Evolutionary conservation across 2,888 invertebrate species (phyloP).

Genomic region (Carcina quercana): DNA sequence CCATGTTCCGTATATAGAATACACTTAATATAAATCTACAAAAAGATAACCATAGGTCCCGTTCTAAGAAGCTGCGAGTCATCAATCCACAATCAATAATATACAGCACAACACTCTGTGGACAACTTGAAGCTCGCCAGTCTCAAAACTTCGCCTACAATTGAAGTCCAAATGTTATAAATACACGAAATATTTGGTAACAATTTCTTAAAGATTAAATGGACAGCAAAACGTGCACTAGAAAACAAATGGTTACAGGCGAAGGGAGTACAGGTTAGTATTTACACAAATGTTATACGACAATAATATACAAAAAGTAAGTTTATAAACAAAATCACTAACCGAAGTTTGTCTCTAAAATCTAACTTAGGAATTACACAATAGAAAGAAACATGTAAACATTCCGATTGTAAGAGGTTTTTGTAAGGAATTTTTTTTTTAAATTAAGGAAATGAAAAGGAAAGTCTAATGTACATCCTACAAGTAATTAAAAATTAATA

Average conservation of each 20-base stretch:
- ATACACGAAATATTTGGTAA: slow-evolving; percentile 74
- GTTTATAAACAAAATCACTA: slow-evolving; percentile 46
- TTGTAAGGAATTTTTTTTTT: too few species aligned
- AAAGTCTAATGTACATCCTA: slow-evolving; percentile 35
- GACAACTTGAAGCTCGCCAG: too few species aligned
- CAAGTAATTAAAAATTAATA: slow-evolving; percentile 38
- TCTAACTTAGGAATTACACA: slow-evolving; percentile 34
- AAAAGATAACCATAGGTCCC: slow-evolving; percentile 1
- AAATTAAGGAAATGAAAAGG: slow-evolving; percentile 18
- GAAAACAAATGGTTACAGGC: slow-evolving; percentile 34
- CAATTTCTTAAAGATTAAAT: slow-evolving; percentile 57
- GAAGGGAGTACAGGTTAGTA: slow-evolving; percentile 40
- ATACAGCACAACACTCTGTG: too few species aligned
- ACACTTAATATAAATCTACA: slow-evolving; percentile 7
- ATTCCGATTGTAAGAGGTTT: too few species aligned
- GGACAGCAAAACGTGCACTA: slow-evolving; percentile 30
- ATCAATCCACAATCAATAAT: too few species aligned
- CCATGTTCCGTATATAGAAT: slow-evolving; percentile 9
- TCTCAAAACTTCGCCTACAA: too few species aligned
- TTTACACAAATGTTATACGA: slow-evolving; percentile 42
- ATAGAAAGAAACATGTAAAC: slow-evolving; percentile 3
- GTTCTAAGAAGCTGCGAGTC: too few species aligned
- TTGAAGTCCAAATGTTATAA: slow-evolving; percentile 38
- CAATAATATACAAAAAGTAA: slow-evolving; percentile 27
- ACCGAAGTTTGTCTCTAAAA: slow-evolving; percentile 45